phyloP scores from a whole-genome alignment of 2,113 vertebrate species.

The Phrynosoma platyrhinos region DNA sequence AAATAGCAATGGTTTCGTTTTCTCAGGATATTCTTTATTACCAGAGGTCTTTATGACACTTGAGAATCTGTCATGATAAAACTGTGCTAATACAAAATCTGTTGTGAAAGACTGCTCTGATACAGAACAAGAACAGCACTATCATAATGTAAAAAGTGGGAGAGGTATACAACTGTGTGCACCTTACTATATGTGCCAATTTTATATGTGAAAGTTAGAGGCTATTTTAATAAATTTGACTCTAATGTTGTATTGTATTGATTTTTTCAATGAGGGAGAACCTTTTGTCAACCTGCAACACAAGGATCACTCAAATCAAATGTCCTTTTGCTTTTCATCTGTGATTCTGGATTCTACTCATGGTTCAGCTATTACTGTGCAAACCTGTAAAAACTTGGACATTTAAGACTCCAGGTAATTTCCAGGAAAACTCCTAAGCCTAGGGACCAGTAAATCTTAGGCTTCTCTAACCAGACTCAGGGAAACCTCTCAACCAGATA shows the following conservation, averaged over 20 bases:
- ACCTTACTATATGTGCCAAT: background rate
- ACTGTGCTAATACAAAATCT: background rate
- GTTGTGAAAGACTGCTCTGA: background rate
- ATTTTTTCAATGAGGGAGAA: background rate
- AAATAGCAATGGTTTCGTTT: background rate
- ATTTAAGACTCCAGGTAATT: too few relatives aligned
- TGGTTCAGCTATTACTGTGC: too few relatives aligned
- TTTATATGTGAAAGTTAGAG: background rate
- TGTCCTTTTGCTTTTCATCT: too few relatives aligned
- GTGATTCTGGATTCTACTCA: too few relatives aligned
- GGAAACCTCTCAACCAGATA: background rate
- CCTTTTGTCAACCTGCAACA: too few relatives aligned
- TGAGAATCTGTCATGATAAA: constrained; percentile 26
- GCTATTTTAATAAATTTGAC: background rate
- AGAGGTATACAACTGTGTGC: background rate
- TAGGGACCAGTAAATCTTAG: background rate
- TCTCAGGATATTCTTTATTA: background rate
- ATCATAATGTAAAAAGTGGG: background rate
- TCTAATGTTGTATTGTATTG: background rate
- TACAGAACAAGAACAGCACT: background rate
- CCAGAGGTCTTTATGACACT: background rate
- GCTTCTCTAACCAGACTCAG: background rate
- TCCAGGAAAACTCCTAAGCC: background rate
- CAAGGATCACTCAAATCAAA: too few relatives aligned
- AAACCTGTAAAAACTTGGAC: background rate